A percentile compares a stretch with the other conserved stretches of the same genome.
These are phyloP conservation scores for Lepus townsendii DNA, from an alignment of 2,797 vertebrate species.

Conservation along the genomic window DNA sequence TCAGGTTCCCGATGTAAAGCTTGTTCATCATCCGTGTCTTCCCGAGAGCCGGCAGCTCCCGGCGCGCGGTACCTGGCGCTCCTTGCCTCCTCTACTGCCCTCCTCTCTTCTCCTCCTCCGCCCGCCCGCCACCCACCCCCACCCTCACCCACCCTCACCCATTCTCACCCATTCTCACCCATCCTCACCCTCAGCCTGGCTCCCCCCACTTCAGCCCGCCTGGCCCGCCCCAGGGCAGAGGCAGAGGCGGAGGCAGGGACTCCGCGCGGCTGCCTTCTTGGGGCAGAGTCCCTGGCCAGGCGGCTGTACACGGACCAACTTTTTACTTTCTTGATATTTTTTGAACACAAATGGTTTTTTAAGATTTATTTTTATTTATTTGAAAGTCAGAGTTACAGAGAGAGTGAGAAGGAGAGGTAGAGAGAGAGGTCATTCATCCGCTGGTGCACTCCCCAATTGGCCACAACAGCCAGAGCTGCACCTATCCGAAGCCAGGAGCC, in stretches of 20 bases:
- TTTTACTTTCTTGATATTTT: no score
- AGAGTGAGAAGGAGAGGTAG: no score
- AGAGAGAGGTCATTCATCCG: no score
- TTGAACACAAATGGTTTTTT: no score
- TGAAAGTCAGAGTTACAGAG: no score
- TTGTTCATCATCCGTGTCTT: slow-evolving; percentile 95
- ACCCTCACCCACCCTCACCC: slow-evolving; percentile 36
- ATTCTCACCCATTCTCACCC: no score
- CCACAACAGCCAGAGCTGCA: no score
- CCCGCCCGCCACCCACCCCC: slow-evolving; percentile 73
- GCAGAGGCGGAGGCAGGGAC: slow-evolving; percentile 82
- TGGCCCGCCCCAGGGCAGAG: slow-evolving; percentile 69
- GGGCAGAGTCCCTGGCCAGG: slow-evolving; percentile 84
- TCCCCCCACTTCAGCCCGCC: slow-evolving; percentile 80
- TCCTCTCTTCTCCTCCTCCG: slow-evolving; percentile 66
- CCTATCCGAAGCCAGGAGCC: no score
- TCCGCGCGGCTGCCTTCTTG: slow-evolving; percentile 81
- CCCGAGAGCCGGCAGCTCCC: slow-evolving; percentile 78
- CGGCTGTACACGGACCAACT: slow-evolving; percentile 79
- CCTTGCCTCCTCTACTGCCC: slow-evolving; percentile 77
- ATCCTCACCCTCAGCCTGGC: slow-evolving; percentile 70
- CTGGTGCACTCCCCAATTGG: no score
- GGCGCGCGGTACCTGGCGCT: slow-evolving; percentile 82
- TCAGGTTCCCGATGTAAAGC: slow-evolving; percentile 98
- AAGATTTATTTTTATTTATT: no score